These are phyloP conservation scores for Gallinago paraguaiae DNA, from an alignment of 2,113 vertebrate genomes.

Conservation along the genomic window DNA sequence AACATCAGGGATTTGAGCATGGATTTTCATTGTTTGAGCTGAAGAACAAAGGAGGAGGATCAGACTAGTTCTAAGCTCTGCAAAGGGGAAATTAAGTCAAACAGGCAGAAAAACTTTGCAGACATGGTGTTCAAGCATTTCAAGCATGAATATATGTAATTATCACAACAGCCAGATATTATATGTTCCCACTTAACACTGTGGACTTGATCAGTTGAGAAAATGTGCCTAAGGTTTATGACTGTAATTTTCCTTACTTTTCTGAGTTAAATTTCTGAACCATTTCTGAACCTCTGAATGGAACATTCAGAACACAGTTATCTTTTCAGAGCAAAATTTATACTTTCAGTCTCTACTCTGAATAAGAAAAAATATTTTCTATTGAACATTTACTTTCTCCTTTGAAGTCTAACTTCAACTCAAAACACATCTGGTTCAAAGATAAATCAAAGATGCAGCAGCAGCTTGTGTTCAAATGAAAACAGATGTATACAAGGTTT, in stretches of 20 bases:
- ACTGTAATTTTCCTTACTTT: neutral
- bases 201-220: neutral
- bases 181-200: neutral
- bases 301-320: neutral
- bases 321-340: slow-evolving; percentile 19
- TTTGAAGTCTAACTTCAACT: slow-evolving; percentile 66
- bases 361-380: slow-evolving; percentile 62
- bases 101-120: neutral
- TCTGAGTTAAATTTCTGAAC: neutral
- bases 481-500: neutral
- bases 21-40: neutral
- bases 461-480: slow-evolving; percentile 54
- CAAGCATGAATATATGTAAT: neutral
- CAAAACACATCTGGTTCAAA: slow-evolving; percentile 71
- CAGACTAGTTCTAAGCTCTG: neutral
- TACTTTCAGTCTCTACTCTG: slow-evolving; percentile 33
- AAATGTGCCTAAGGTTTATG: neutral
- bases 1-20: neutral
- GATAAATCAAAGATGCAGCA: slow-evolving; percentile 65
- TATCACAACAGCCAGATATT: neutral
- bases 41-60: neutral
- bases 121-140: neutral
- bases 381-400: slow-evolving; percentile 50
- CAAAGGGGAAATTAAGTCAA: neutral
- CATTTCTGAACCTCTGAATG: neutral